Base-by-base conservation (phyloP, 2,888 invertebrate species). In the Idaea dimidiata region DNA sequence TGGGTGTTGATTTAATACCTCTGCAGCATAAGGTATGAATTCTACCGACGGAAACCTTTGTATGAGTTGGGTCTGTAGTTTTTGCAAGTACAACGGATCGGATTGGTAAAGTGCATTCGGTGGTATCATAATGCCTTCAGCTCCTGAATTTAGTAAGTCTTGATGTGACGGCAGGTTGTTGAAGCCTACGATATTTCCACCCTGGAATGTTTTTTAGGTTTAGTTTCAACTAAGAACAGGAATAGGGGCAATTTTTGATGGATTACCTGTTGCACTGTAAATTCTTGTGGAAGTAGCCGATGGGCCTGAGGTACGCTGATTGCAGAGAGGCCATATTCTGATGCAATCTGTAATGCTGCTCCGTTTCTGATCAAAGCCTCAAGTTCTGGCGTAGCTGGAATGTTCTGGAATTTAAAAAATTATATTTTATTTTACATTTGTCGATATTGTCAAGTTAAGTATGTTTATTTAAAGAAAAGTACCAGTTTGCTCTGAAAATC, bases 41-140 rank as follows among this genome's bases (percentile, higher is more conserved):
- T 92, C 91, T 0, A 92, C 81, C 4, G 86, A 78, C 0, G 86
- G 88, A 70, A 87, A 88, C 55, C 90, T 80, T 66, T 91, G 87
- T 55, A 88, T 70, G 17, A 90, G 75, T 66, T 90, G 90, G 53
- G 77, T 82, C 73, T 91, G 91, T 31, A 91, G 76, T 70, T 91
- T 91, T 69, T 91, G 91, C 61, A 93, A 76, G 68, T 87, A 93
- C 67, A 82, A 76, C n/a, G 88, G 88, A 70, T 93, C 93, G 10
- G 93, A 89, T 76, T 94, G 93, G 69, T 93, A 94, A 7, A 94
- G 79, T 14, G 87, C 81, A 66, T 84, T 86, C 3, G 88, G 88
- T 63, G 88, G 82, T 67, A 91, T 86, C 17, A 89, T 80, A 58
- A 88, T 80, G 10, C 87, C 84, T 65, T 89, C 88, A 1, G 86